Percentiles rank a stretch among this genome's conserved stretches.
These are phyloP conservation scores for Heliconius aoede DNA, from an alignment of 2,888 invertebrate species.

Conservation along the genomic window DNA sequence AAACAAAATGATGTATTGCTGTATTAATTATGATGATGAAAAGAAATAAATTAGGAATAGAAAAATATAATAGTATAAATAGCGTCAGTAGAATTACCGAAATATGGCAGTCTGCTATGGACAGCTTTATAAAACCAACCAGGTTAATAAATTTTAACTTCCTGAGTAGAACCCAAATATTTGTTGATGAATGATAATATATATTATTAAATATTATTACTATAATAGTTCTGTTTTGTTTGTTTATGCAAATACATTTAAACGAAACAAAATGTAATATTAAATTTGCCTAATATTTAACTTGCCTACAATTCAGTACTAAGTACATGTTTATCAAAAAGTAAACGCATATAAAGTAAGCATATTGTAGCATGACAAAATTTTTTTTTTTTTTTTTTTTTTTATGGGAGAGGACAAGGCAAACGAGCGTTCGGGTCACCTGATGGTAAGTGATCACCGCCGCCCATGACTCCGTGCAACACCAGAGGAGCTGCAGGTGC, in stretches of 20 bases:
- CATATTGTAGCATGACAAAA: not conserved
- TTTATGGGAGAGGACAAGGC: too few relatives aligned
- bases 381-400: too few relatives aligned
- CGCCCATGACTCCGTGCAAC: too few relatives aligned
- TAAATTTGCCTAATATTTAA: too few relatives aligned
- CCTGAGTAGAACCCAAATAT: not conserved
- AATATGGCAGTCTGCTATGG: not conserved
- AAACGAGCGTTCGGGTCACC: too few relatives aligned
- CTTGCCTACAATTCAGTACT: not conserved
- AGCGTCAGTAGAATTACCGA: not conserved
- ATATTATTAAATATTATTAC: too few relatives aligned
- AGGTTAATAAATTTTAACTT: constrained; percentile 5
- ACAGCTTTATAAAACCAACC: not conserved
- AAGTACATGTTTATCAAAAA: not conserved
- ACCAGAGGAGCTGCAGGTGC: too few relatives aligned
- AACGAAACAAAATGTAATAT: too few relatives aligned
- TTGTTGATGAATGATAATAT: not conserved
- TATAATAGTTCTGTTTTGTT: too few relatives aligned
- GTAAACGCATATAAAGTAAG: not conserved
- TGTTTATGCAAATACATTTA: too few relatives aligned
- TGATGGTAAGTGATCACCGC: too few relatives aligned
- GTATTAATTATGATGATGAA: not conserved
- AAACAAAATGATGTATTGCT: not conserved
- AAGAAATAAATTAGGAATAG: not conserved
- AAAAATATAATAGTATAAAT: not conserved